phyloP scores from a whole-genome alignment of 2,113 vertebrate genomes.

The Sceloporus undulatus region DNA sequence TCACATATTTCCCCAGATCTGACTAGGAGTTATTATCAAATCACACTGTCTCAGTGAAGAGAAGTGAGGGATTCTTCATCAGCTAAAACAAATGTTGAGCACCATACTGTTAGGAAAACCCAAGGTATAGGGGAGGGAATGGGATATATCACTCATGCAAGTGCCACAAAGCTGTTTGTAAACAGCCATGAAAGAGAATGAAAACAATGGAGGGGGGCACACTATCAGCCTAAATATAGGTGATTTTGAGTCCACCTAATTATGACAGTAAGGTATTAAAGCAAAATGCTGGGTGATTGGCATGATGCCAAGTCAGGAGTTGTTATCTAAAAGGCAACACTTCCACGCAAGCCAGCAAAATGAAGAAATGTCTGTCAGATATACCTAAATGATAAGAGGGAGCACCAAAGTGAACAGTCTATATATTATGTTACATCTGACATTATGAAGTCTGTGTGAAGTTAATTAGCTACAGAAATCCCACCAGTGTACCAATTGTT shows the following conservation, averaged over 20 bases:
- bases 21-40: neutral
- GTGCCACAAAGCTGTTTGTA: conserved; percentile 35
- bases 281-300: conserved; percentile 48
- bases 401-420: conserved; percentile 47
- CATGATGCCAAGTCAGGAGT: conserved; percentile 52
- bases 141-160: neutral
- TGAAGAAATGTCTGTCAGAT: conserved; percentile 33
- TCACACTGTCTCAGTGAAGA: neutral
- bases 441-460: conserved; percentile 59
- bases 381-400: conserved; percentile 56
- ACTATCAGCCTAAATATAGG: conserved; percentile 49
- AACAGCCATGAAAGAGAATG: conserved; percentile 53
- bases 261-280: conserved; percentile 43
- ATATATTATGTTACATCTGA: conserved; percentile 67
- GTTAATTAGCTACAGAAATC: conserved; percentile 60
- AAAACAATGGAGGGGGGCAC: conserved; percentile 42
- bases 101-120: neutral
- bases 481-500: conserved; percentile 45
- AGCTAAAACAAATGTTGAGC: neutral
- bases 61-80: neutral
- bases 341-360: conserved; percentile 58
- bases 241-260: conserved; percentile 68
- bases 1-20: neutral
- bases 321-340: conserved; percentile 50
- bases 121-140: neutral